Evolutionary conservation across 2,113 vertebrate species (phyloP), one percentile per base, ranked within the genome.

Genomic region (Etheostoma cragini): DNA sequence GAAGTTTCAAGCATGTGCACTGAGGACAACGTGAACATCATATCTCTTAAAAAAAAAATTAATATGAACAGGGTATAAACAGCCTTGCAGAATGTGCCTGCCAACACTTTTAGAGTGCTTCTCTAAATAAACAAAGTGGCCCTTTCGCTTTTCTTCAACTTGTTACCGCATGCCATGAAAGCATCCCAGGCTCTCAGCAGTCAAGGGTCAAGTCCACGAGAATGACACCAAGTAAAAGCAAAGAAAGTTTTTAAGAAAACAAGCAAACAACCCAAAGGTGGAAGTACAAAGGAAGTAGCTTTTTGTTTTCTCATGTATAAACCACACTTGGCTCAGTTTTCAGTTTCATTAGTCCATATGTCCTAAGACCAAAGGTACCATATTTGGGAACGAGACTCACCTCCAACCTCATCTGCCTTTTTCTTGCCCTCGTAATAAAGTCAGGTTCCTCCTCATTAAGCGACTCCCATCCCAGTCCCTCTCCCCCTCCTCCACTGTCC

Each of bases 381-480:
- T 57, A 64, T n/a, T 38, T 6, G 65, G 26, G 26, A 60, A 46
- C 2, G 10, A 61, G 57, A 70, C 68, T 78, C 66, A 24, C 26
- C 26, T 16, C 38, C 65, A 26, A 87, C 81, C 62, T 64, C 93
- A 94, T 92, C 82, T 72, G 54, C 46, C 76, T 71, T 81, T 91
- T 45, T 67, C 88, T 69, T 87, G 64, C 13, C 21, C 38, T 75
- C 24, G 64, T 35, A 75, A 60, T 58, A 87, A 70, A 63, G 92
- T 94, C 69, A 92, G 89, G 83, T 95, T 95, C 35, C 63, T 92
- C 60, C 72, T 78, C 21, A 65, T 54, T 33, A 94, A 63, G 50
- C 54, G 76, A 65, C 82, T 91, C 42, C 92, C 68, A 1, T 93
- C 86, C 92, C 92, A 93, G 81, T 93, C 93, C 57, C 87, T 88